A percentile compares a stretch with the other conserved stretches of the same genome.
Conservation (phyloP, 92 coral and sea anemone genomes). For the Siderastrea siderea region DNA sequence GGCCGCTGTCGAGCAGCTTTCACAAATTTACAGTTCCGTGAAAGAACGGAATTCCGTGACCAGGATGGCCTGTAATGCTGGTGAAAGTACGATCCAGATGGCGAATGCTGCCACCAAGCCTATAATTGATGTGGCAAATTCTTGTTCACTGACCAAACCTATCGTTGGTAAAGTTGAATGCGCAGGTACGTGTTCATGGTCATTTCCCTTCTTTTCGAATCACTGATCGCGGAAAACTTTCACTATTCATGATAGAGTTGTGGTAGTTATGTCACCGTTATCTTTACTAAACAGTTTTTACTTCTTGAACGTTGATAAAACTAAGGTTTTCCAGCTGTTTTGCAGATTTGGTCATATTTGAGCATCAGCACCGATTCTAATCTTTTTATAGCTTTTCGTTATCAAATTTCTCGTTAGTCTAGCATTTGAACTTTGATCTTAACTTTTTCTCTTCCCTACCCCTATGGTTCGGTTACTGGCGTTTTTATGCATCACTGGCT, state of each 20-base stretch:
- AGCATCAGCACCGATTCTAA: background rate
- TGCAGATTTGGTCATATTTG: background rate
- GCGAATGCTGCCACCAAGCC: slow-evolving; percentile 91
- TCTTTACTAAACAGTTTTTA: background rate
- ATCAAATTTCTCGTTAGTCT: background rate
- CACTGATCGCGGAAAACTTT: background rate
- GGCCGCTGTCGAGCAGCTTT: slow-evolving; percentile 90
- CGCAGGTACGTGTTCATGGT: slow-evolving; percentile 74
- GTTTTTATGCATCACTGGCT: no score
- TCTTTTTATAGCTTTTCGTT: background rate
- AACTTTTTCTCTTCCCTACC: background rate
- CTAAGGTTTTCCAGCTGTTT: no score
- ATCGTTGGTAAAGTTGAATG: slow-evolving; percentile 87
- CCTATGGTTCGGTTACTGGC: background rate
- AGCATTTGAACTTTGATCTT: background rate
- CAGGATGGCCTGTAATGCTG: slow-evolving; percentile 93
- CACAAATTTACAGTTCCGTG: slow-evolving; percentile 84
- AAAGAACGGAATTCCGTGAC: slow-evolving; percentile 89
- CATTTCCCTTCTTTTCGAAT: background rate
- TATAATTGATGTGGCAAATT: slow-evolving; percentile 76
- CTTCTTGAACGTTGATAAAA: background rate
- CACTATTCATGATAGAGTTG: no score
- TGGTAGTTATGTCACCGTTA: no score
- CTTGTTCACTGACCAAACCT: slow-evolving; percentile 90
- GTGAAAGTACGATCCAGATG: slow-evolving; percentile 88